These are phyloP conservation scores for Hyposoter dolosus DNA, from an alignment of 2,888 invertebrate genomes.

Conservation along the genomic window DNA sequence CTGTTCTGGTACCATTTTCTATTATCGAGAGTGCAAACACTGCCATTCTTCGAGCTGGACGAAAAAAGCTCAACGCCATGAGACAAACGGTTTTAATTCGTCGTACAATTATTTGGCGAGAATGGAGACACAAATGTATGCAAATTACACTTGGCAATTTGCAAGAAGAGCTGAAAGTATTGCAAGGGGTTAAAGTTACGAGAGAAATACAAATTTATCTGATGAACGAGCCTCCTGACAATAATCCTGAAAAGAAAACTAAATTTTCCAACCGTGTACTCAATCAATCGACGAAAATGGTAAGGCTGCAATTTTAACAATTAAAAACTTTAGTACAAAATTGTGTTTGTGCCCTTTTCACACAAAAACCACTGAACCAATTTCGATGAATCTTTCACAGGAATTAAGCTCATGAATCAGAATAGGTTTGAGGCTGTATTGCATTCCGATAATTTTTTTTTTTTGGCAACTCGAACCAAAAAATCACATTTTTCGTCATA, in stretches of 20 bases:
- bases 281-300: slow-evolving; percentile 61
- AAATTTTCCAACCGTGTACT: slow-evolving; percentile 67
- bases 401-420: too few relatives aligned
- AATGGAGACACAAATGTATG: slow-evolving; percentile 81
- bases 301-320: slow-evolving; percentile 21
- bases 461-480: too few relatives aligned
- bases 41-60: slow-evolving; percentile 76
- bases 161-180: slow-evolving; percentile 73
- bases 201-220: slow-evolving; percentile 78
- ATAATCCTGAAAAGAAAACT: slow-evolving; percentile 64
- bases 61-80: slow-evolving; percentile 79
- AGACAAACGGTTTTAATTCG: slow-evolving; percentile 75
- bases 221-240: slow-evolving; percentile 51
- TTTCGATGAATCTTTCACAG: too few relatives aligned
- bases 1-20: slow-evolving; percentile 71
- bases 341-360: too few relatives aligned
- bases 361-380: too few relatives aligned
- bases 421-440: too few relatives aligned
- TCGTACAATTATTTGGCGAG: slow-evolving; percentile 75
- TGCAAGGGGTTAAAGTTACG: slow-evolving; percentile 79
- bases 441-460: too few relatives aligned
- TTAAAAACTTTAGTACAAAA: neutral
- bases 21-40: slow-evolving; percentile 72
- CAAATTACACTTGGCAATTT: slow-evolving; percentile 77
- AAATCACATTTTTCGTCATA: too few relatives aligned